Conservation (phyloP, 2,888 invertebrate species). For the Palloptera scutellata region DNA sequence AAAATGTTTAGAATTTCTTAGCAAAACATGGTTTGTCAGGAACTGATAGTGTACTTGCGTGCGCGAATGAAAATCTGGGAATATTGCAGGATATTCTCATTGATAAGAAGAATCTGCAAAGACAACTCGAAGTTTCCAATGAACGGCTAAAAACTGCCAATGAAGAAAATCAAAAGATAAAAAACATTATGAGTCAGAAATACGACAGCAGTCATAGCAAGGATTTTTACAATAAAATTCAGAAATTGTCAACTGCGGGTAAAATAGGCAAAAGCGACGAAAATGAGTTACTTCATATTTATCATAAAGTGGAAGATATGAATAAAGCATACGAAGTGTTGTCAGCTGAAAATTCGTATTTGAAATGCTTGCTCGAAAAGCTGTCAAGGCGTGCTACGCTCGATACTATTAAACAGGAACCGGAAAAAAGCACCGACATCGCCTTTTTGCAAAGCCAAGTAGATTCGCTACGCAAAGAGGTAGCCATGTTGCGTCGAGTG, state of each 20-base stretch:
- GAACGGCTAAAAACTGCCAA: conserved; percentile 42
- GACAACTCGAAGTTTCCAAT: conserved; percentile 42
- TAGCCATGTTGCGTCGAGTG: conserved; percentile 46
- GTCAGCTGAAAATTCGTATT: conserved; percentile 52
- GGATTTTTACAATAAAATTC: conserved; percentile 48
- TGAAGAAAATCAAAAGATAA: conserved; percentile 47
- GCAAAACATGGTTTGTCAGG: conserved; percentile 31
- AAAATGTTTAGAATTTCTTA: background rate
- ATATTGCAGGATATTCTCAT: conserved; percentile 47
- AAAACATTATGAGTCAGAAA: conserved; percentile 46
- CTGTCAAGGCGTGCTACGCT: conserved; percentile 43
- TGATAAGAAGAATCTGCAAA: conserved; percentile 47
- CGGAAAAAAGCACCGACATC: conserved; percentile 50
- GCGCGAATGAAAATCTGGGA: conserved; percentile 47
- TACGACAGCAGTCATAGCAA: conserved; percentile 45
- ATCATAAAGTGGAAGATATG: conserved; percentile 50
- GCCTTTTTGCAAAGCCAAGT: conserved; percentile 52
- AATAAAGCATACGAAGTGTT: conserved; percentile 50
- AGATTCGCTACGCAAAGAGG: conserved; percentile 49
- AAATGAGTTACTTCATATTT: conserved; percentile 47
- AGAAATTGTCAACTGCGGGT: conserved; percentile 42
- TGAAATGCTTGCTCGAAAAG: conserved; percentile 54
- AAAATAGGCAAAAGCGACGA: conserved; percentile 52
- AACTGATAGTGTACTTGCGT: conserved; percentile 51
- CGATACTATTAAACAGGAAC: conserved; percentile 43